Conservation (phyloP, 2,888 invertebrate species). For the Meta bourneti region DNA sequence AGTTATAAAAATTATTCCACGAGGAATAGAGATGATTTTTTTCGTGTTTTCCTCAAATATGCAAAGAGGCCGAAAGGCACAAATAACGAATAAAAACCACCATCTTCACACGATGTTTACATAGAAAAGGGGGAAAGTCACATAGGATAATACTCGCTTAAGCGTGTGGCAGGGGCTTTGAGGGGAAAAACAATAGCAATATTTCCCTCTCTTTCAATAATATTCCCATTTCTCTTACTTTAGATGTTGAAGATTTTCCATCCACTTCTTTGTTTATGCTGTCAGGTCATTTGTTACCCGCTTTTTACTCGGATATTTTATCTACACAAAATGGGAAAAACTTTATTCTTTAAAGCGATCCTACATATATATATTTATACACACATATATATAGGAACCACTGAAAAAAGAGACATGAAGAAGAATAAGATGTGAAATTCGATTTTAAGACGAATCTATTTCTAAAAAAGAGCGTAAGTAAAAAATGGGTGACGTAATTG, state of each 20-base stretch:
- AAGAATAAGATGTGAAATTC: conserved; percentile 41
- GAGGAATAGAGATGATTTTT: neutral
- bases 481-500: conserved; percentile 39
- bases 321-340: conserved; percentile 26
- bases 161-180: neutral
- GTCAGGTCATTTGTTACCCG: conserved; percentile 63
- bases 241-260: conserved; percentile 58
- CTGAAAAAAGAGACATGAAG: neutral
- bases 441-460: conserved; percentile 58
- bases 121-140: neutral
- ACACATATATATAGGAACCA: neutral
- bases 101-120: neutral
- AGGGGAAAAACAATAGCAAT: neutral
- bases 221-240: conserved; percentile 71
- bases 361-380: neutral
- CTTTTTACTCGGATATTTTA: conserved; percentile 53
- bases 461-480: neutral
- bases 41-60: neutral
- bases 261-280: conserved; percentile 42
- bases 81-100: neutral
- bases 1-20: neutral
- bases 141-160: neutral
- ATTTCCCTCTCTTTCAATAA: conserved; percentile 50
- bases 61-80: neutral
- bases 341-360: conserved; percentile 14